A percentile compares a stretch with the other conserved stretches of the same genome.
Evolutionary conservation across 2,888 invertebrate species (phyloP).

Genomic region (Ligdia adustata): DNA sequence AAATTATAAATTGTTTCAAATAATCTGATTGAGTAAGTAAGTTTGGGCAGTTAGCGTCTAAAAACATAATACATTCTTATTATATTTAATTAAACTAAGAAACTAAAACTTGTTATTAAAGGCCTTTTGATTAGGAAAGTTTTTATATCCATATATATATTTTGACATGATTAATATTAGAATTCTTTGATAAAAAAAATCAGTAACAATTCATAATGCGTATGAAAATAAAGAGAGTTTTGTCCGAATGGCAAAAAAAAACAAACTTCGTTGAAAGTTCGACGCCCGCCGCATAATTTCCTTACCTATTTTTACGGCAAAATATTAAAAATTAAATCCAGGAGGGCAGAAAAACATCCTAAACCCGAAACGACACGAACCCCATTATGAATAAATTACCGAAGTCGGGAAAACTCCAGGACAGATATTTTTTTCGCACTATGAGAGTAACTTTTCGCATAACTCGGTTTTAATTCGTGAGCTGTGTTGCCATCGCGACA

Average conservation of each 20-base stretch:
- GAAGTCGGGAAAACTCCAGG: slow-evolving; percentile 27
- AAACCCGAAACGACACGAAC: slow-evolving; percentile 21
- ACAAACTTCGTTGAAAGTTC: neutral
- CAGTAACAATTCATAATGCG: too few species aligned
- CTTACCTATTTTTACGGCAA: slow-evolving; percentile 1
- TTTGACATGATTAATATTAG: too few species aligned
- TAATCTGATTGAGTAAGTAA: too few species aligned
- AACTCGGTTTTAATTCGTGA: slow-evolving; percentile 38
- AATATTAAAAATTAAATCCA: slow-evolving; percentile 18
- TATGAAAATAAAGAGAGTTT: too few species aligned
- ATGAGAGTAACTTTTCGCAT: slow-evolving; percentile 30
- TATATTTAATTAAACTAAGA: too few species aligned
- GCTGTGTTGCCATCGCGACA: slow-evolving; percentile 11
- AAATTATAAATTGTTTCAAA: too few species aligned
- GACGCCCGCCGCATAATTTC: neutral
- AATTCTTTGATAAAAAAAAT: too few species aligned
- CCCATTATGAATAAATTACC: slow-evolving; percentile 34
- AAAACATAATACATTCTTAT: too few species aligned
- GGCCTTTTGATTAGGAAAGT: too few species aligned
- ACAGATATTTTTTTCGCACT: slow-evolving; percentile 29
- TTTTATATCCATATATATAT: too few species aligned
- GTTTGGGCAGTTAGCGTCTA: too few species aligned
- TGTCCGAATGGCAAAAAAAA: neutral
- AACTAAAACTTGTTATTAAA: too few species aligned
- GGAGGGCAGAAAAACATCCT: slow-evolving; percentile 17